A percentile compares a stretch with the other conserved stretches of the same genome.
phyloP scores from a whole-genome alignment of 2,888 invertebrate species.

The Keiferia lycopersicella region DNA sequence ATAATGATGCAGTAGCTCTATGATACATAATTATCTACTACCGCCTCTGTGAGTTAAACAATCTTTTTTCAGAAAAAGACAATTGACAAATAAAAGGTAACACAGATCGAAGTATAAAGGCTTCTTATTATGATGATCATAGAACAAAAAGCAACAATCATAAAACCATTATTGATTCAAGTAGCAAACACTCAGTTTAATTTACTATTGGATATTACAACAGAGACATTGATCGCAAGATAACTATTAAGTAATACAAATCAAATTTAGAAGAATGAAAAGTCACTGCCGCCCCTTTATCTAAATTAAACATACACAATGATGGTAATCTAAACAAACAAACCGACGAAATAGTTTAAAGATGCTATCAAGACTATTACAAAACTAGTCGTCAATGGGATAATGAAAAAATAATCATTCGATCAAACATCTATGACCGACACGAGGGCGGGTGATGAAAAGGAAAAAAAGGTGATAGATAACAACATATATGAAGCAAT shows the following conservation, averaged over 20 bases:
- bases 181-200: constrained; percentile 1
- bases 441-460: constrained; percentile 38
- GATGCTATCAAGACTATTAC: constrained; percentile 72
- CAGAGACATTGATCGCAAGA: constrained; percentile 4
- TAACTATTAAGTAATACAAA: constrained; percentile 13
- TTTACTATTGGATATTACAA: constrained; percentile 5
- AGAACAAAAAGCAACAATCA: background rate
- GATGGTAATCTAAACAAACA: constrained; percentile 54
- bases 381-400: constrained; percentile 57
- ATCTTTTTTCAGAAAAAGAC: no score
- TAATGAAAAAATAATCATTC: constrained; percentile 64
- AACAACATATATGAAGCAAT: background rate
- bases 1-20: no score
- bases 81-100: no score
- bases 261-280: background rate
- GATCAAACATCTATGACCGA: constrained; percentile 53
- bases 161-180: background rate
- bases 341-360: constrained; percentile 40
- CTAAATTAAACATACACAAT: constrained; percentile 53
- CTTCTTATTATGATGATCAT: no score
- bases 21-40: no score
- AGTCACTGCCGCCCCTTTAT: constrained; percentile 36
- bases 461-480: constrained; percentile 26
- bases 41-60: no score
- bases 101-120: no score